Evolutionary conservation across 1,140 invertebrate species (phyloP), one percentile per base, ranked within the genome.

Genomic region (Drosophila tristis): DNA sequence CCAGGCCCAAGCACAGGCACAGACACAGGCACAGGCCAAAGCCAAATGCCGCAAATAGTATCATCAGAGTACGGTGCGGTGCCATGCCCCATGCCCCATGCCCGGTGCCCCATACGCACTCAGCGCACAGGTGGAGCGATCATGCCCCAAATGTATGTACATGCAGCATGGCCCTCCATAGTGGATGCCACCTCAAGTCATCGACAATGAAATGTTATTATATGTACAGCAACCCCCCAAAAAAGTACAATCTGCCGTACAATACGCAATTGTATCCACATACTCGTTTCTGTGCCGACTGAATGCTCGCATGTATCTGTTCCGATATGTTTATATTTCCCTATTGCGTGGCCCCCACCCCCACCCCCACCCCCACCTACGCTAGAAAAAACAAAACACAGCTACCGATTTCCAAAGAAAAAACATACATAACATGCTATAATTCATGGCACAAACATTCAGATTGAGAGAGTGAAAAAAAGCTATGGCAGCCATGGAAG

Each of bases 141-240:
- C 35, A 25, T 63, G 50, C 60, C 39, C 60, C n/a, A 49, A 48
- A 58, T 44, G 13, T 56, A 2, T 20, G 20, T 20, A 20, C 20
- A 20, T 20, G 57, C 39, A 61, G 31, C 47, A 58, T 60, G 15
- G 49, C 39, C 45, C 31, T 39, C 51, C 23, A n/a, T 25, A 26
- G 31, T 51, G 64, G 62, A 48, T 63, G 57, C 48, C 55, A 80
- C 79, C 79, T 64, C 75, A 84, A 82, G 75, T 66, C 80, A 82
- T 82, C 81, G 78, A 56, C 78, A 59, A 81, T 74, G 68, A 77
- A 68, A 82, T 78, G 82, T 82, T 64, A 82, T 82, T 85, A 74
- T 82, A 81, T 62, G 66, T 61, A 77, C 78, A 68, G 29, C 29
- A 7, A 1, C 29, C 29, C 26, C 26, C 26, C 26, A 1, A n/a